Percentiles rank a stretch among this genome's conserved stretches.
Evolutionary conservation across 2,888 invertebrate species (phyloP).

Genomic region (Drosophila neonasuta): DNA sequence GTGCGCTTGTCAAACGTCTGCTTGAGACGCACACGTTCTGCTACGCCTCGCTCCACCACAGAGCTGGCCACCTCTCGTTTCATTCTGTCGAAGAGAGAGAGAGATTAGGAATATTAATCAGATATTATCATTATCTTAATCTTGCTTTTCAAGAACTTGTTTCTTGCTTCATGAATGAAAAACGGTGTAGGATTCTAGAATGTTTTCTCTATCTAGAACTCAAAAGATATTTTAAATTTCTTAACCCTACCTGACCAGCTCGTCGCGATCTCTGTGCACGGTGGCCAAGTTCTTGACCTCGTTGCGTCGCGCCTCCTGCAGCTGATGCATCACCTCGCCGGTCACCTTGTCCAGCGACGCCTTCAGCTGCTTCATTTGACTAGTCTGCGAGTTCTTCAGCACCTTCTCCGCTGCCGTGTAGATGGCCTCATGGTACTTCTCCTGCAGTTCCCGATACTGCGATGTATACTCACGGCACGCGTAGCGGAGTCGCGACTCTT

Average conservation of each 20-base stretch:
- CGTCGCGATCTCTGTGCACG: slow-evolving; percentile 94
- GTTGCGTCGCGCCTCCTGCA: slow-evolving; percentile 91
- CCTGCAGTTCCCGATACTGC: slow-evolving; percentile 89
- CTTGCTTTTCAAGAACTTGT: too few species aligned
- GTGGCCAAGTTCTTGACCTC: slow-evolving; percentile 94
- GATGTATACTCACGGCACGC: slow-evolving; percentile 87
- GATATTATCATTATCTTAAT: too few species aligned
- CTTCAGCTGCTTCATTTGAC: slow-evolving; percentile 90
- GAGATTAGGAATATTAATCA: too few species aligned
- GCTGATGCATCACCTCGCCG: slow-evolving; percentile 89
- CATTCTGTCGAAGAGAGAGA: slow-evolving; percentile 72
- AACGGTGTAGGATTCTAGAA: too few species aligned
- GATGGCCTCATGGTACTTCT: slow-evolving; percentile 92
- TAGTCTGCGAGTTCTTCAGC: slow-evolving; percentile 89
- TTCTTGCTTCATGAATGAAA: too few species aligned
- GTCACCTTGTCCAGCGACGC: slow-evolving; percentile 88
- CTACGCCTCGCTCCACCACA: slow-evolving; percentile 93
- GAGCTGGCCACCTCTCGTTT: slow-evolving; percentile 82
- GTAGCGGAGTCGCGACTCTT: slow-evolving; percentile 86
- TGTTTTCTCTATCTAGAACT: too few species aligned
- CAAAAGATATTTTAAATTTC: too few species aligned
- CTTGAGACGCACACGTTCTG: slow-evolving; percentile 91
- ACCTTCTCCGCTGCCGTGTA: slow-evolving; percentile 91
- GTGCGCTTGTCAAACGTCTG: slow-evolving; percentile 89
- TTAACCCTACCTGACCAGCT: slow-evolving; percentile 90